phyloP scores from a whole-genome alignment of 2,113 vertebrate species.

The Acinonyx jubatus region DNA sequence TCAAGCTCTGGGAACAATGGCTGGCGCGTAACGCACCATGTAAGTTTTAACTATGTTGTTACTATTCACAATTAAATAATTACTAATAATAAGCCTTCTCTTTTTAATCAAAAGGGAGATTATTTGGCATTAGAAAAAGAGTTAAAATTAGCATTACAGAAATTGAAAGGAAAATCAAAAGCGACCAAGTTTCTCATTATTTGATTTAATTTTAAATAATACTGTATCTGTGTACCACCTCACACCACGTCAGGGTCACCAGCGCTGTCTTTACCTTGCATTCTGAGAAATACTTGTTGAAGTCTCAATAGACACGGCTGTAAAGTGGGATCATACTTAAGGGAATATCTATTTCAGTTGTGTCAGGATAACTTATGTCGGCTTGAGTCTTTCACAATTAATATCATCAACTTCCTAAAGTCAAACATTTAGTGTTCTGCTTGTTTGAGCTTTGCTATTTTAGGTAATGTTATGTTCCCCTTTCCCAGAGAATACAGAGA shows the following conservation, averaged over 20 bases:
- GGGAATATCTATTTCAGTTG: neutral
- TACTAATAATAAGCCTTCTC: neutral
- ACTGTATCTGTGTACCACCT: too few species aligned
- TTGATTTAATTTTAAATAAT: neutral
- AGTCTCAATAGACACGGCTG: neutral
- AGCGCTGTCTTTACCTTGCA: too few species aligned
- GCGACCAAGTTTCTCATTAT: neutral
- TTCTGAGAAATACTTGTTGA: neutral
- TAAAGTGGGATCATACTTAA: neutral
- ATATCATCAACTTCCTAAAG: neutral
- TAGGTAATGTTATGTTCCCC: neutral
- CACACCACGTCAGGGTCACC: too few species aligned
- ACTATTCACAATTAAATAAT: neutral
- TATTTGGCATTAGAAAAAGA: neutral
- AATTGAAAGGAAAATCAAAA: neutral
- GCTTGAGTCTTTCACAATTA: neutral
- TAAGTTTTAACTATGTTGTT: neutral
- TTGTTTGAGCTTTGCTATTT: neutral
- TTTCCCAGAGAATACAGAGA: too few species aligned
- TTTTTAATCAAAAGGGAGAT: neutral
- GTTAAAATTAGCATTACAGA: neutral
- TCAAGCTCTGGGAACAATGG: neutral
- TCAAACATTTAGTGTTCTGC: neutral
- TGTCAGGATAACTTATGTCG: neutral
- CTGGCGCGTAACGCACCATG: neutral